phyloP scores from a whole-genome alignment of 2,888 invertebrate genomes.

The Sipha maydis region DNA sequence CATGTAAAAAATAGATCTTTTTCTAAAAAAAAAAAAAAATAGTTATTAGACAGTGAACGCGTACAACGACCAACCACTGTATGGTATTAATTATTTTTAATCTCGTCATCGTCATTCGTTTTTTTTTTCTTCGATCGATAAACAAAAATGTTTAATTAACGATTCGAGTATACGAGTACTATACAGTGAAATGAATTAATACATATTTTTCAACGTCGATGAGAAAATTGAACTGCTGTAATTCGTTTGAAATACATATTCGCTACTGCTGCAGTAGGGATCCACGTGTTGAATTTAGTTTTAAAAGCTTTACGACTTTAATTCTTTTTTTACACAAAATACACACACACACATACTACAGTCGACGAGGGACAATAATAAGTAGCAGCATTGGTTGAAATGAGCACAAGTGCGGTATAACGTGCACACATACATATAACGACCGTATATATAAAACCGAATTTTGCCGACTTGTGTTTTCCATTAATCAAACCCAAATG shows the following conservation, averaged over 20 bases:
- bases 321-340: neutral
- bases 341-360: neutral
- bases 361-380: neutral
- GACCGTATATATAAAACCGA: neutral
- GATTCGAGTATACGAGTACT: neutral
- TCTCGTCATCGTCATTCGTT: neutral
- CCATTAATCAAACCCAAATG: constrained; percentile 39
- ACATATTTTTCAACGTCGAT: neutral
- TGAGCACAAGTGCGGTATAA: neutral
- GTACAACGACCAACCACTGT: neutral
- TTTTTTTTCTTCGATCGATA: neutral
- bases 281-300: constrained; percentile 15
- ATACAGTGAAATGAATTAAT: neutral
- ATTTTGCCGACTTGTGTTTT: constrained; percentile 49
- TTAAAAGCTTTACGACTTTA: constrained; percentile 19
- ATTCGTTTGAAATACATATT: neutral
- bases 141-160: neutral
- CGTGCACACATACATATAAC: neutral
- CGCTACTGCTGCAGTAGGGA: neutral
- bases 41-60: neutral
- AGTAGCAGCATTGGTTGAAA: neutral
- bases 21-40: neutral
- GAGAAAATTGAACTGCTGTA: neutral
- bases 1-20: neutral
- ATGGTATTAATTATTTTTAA: neutral